Base-by-base conservation (phyloP, 2,888 invertebrate genomes). In the Neocrepidodera transversa region DNA sequence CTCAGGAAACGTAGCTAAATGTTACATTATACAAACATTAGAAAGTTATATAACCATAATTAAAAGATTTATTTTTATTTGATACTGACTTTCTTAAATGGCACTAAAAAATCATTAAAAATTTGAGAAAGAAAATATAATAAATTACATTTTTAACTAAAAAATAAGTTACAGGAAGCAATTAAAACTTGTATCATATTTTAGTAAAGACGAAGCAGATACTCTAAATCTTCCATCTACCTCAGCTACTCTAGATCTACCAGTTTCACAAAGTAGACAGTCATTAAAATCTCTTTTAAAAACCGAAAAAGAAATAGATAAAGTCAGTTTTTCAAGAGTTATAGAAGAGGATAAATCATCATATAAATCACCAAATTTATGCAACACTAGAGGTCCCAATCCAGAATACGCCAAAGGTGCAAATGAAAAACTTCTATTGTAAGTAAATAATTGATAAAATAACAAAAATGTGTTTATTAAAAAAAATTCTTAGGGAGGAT, bases 401-500 rank as follows among this genome's bases (percentile, higher is more conserved):
- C 77, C 86, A 1, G 79, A 83, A 38, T 80, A 90, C n/a, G 81
- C 85, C n/a, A 88, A 87, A 73, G 95, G 95, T 51, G 87, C 93
- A 0, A 87, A 91, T 74, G 91, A 92, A 71, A 85, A 86, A 69
- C 78, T 92, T 18, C 81, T 93, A 23, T 77, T 93, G 93, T 94
- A 83, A 84, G 89, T 86, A 56, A 45, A 23, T 30, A 40, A 51
- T 48, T 10, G 23, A 23, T 23, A 23, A 23, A 23, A 23, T 23
- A 6, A 6, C 6, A 23, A 23, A 23, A 23, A 23, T 5, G 6
- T 35, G 45, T 51, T 18, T 49, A 53, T 23, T n/a, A n/a, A n/a
- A n/a, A n/a, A n/a, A n/a, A n/a, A n/a, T 14, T 60, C 64, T 42
- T 47, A 93, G 92, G 58, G 87, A 87, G 63, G 92, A 93, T 73